phyloP scores from a whole-genome alignment of 2,797 vertebrate species.

The Takifugu ocellatus region DNA sequence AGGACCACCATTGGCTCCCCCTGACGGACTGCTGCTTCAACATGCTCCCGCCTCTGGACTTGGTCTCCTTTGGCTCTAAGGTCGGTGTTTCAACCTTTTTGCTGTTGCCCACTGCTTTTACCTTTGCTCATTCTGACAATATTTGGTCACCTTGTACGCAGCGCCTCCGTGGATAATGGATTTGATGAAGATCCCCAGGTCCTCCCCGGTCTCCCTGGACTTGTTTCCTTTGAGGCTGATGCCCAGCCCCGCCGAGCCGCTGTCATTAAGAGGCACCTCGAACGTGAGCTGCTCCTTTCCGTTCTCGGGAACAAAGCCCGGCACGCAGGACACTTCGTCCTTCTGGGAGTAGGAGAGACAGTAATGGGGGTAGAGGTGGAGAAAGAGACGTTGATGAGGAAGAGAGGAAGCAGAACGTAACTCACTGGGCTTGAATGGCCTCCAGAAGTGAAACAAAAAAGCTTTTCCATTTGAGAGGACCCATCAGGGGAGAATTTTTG shows the following conservation, averaged over 20 bases:
- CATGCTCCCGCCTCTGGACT: too few relatives aligned
- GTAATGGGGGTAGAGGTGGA: conserved; percentile 9
- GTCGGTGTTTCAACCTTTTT: background rate
- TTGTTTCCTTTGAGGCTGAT: conserved; percentile 98
- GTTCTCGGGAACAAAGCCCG: conserved; percentile 69
- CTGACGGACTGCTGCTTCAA: too few relatives aligned
- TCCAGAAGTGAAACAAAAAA: conserved; percentile 58
- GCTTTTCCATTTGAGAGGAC: conserved; percentile 64
- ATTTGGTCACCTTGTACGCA: conserved; percentile 86
- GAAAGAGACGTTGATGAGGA: conserved; percentile 2
- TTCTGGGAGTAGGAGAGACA: conserved; percentile 72
- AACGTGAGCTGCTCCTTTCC: conserved; percentile 90
- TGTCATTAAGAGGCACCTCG: conserved; percentile 95
- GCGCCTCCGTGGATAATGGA: conserved; percentile 96
- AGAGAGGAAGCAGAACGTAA: conserved; percentile 13
- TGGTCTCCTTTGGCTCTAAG: too few relatives aligned
- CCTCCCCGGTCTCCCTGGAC: conserved; percentile 89
- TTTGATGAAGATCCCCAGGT: conserved; percentile 98
- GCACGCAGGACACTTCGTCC: conserved; percentile 73
- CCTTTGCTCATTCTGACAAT: background rate
- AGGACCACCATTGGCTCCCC: too few relatives aligned
- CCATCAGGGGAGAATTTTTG: conserved; percentile 48
- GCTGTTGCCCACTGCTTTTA: background rate
- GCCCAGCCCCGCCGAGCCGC: conserved; percentile 92
- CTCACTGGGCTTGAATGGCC: conserved; percentile 34